These are phyloP conservation scores for Theristicus caerulescens DNA, from an alignment of 2,113 vertebrate species.

Conservation along the genomic window DNA sequence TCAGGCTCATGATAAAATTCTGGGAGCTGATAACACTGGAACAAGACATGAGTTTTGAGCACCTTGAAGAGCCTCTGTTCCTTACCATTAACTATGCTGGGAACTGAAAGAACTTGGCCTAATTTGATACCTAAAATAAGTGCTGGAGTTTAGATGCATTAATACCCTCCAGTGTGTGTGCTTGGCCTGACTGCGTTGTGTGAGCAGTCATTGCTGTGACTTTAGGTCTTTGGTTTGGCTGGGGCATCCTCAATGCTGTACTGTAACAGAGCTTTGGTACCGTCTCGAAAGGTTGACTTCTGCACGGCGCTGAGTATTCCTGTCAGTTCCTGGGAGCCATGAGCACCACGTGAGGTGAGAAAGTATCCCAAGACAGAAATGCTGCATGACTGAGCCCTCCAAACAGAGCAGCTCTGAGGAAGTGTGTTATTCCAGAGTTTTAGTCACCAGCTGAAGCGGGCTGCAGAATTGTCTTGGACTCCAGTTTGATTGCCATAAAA, in stretches of 20 bases:
- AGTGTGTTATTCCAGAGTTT: not conserved
- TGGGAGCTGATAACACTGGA: not conserved
- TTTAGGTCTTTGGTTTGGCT: not conserved
- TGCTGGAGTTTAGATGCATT: not conserved
- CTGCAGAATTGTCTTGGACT: not conserved
- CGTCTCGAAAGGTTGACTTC: not conserved
- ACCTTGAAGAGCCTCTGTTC: not conserved
- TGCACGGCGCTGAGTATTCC: not conserved
- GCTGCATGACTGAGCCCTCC: not conserved
- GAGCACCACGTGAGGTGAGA: not conserved
- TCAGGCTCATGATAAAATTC: not conserved
- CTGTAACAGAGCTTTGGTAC: not conserved
- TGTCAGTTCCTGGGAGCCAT: not conserved
- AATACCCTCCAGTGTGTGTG: not conserved
- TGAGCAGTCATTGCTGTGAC: fast-evolving
- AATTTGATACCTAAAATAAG: not conserved
- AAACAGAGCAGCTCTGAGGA: not conserved
- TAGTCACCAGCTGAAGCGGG: not conserved
- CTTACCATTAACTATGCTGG: not conserved
- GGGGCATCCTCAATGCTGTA: fast-evolving
- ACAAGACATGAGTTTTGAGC: not conserved
- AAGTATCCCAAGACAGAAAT: not conserved
- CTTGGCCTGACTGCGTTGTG: not conserved
- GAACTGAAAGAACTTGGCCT: not conserved
- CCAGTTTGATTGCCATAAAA: not conserved